Conservation (phyloP, 1,140 invertebrate genomes). For the Brachionus rotundiformis region DNA sequence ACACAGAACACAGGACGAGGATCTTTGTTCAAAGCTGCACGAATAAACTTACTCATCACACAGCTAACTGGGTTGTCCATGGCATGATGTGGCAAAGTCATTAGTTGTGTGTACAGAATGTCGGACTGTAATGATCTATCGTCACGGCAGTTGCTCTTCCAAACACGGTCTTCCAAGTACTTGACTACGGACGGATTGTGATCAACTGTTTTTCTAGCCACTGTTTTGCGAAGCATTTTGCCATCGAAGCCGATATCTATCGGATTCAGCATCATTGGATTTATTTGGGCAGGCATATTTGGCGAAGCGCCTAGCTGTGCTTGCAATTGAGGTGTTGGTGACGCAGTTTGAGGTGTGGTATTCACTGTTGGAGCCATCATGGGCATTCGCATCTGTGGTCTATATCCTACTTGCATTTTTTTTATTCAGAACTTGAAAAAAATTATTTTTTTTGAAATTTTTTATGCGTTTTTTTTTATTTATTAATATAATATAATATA, state of each 20-base stretch:
- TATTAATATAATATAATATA: too few relatives aligned
- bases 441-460: conserved; percentile 16
- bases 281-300: not conserved
- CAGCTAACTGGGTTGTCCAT: conserved; percentile 93
- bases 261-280: conserved; percentile 6
- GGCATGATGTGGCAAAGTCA: conserved; percentile 83
- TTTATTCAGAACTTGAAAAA: not conserved
- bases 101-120: conserved; percentile 46
- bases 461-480: conserved; percentile 24
- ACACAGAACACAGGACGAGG: conserved; percentile 97
- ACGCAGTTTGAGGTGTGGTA: not conserved
- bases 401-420: conserved; percentile 43
- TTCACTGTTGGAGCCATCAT: not conserved
- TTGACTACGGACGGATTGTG: conserved; percentile 94
- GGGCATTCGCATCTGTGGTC: conserved; percentile 34
- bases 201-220: conserved; percentile 95
- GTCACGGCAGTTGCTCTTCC: not conserved
- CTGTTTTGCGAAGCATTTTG: conserved; percentile 88
- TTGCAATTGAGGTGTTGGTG: not conserved
- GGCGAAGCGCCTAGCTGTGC: not conserved
- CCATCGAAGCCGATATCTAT: conserved; percentile 79
- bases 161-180: conserved; percentile 68
- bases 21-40: conserved; percentile 99
- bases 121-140: conserved; percentile 45
- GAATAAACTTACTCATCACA: conserved; percentile 90